A percentile compares a stretch with the other conserved stretches of the same genome.
These are phyloP conservation scores for Jaculus jaculus DNA, from an alignment of 2,113 vertebrate species.

Conservation along the genomic window DNA sequence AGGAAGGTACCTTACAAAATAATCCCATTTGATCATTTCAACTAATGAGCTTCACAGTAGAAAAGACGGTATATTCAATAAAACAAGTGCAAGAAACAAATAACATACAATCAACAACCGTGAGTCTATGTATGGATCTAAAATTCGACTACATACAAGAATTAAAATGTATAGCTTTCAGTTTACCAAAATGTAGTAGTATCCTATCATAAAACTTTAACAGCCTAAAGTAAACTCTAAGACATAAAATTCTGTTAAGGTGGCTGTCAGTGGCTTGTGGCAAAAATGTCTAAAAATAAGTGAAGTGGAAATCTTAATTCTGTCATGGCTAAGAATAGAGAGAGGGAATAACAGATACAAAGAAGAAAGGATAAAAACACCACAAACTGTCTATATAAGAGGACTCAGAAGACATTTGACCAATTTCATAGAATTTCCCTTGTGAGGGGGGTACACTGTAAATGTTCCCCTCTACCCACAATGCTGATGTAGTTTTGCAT, in stretches of 20 bases:
- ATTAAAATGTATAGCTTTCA: background rate
- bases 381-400: background rate
- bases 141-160: background rate
- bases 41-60: background rate
- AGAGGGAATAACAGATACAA: background rate
- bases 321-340: fast-evolving
- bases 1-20: background rate
- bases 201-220: background rate
- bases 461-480: too few relatives aligned
- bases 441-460: background rate
- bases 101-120: background rate
- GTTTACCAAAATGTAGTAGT: background rate
- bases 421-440: background rate
- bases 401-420: background rate
- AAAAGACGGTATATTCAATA: background rate
- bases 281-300: background rate
- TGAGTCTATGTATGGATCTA: background rate
- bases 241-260: background rate
- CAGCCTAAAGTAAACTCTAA: background rate
- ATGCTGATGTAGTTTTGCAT: too few relatives aligned
- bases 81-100: background rate
- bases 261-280: background rate
- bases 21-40: background rate
- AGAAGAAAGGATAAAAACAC: background rate
- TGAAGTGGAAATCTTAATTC: background rate